Base-by-base conservation (phyloP, 2,113 vertebrate species). In the Triplophysa dalaica region DNA sequence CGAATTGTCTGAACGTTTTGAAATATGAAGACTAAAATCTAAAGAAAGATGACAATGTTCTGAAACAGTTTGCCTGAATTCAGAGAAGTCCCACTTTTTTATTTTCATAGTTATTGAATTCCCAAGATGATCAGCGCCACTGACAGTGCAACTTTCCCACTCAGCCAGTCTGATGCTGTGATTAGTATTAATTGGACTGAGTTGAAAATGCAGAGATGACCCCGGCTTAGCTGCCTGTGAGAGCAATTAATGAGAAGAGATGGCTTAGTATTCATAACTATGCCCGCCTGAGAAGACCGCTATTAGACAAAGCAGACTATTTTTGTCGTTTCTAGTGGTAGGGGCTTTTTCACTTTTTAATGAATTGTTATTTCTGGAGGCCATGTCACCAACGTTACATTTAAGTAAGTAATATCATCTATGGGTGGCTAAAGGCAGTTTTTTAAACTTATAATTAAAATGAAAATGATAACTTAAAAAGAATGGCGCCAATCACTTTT, bases 171-270 rank as follows among this genome's bases (percentile, higher is more conserved):
- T 84, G 77, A 80, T 75, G 48, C 54, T 78, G 74, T 80, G 77
- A 80, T 69, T 79, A 77, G 69, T 77, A 80, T 77, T 84, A 68
- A 84, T 80, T 82, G 60, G 75, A 83, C 26, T 26, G 64, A 72
- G 64, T 81, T 26, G 33, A 62, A 69, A 80, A 79, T 52, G 48
- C 70, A 78, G 21, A 14, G 77, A 75, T 80, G 81, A 74, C 83
- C 83, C 66, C n/a, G 14, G 66, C 33, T 83, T 78, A 82, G 82
- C 78, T 78, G 50, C 48, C 52, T 78, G 74, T 76, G 78, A 78
- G 76, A 78, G 62, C 77, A 82, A 77, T 82, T 85, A 82, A 70
- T 75, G 52, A 70, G 60, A 41, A 74, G 41, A 62, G 26, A 68
- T 62, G 13, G 56, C 13, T 73, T 77, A 54, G 45, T 69, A 67